These are phyloP conservation scores for Tetropium fuscum DNA, from an alignment of 2,888 invertebrate species.

Conservation along the genomic window DNA sequence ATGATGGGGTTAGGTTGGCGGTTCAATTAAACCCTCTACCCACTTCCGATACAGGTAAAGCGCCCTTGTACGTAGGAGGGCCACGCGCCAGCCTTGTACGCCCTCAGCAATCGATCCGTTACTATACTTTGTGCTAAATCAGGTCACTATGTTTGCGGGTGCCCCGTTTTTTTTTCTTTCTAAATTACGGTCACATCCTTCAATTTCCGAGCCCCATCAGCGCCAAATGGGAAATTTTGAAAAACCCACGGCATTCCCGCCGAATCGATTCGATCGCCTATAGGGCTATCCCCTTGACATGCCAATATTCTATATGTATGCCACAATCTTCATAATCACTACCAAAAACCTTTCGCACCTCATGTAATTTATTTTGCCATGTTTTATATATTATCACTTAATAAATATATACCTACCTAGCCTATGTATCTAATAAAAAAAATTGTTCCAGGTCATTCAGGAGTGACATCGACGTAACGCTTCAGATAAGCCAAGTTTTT, in stretches of 20 bases:
- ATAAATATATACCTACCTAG: too few species aligned
- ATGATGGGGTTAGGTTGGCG: constrained; percentile 26
- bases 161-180: constrained; percentile 59
- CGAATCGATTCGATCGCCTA: too few species aligned
- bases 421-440: constrained; percentile 13
- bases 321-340: too few species aligned
- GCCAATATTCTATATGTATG: too few species aligned
- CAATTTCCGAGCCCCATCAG: constrained; percentile 3
- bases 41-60: constrained; percentile 56
- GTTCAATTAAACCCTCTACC: constrained; percentile 38
- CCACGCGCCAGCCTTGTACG: constrained; percentile 66
- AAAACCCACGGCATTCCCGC: too few species aligned
- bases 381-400: too few species aligned
- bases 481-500: constrained; percentile 35
- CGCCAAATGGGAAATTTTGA: constrained; percentile 5
- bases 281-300: too few species aligned
- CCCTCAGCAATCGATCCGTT: constrained; percentile 63
- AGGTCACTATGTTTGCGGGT: constrained; percentile 67
- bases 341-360: too few species aligned
- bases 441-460: constrained; percentile 56
- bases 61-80: constrained; percentile 64
- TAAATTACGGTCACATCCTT: constrained; percentile 26
- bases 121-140: constrained; percentile 60
- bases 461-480: constrained; percentile 45
- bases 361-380: too few species aligned